phyloP scores from a whole-genome alignment of 2,797 vertebrate species.

The Calcarius lapponicus region DNA sequence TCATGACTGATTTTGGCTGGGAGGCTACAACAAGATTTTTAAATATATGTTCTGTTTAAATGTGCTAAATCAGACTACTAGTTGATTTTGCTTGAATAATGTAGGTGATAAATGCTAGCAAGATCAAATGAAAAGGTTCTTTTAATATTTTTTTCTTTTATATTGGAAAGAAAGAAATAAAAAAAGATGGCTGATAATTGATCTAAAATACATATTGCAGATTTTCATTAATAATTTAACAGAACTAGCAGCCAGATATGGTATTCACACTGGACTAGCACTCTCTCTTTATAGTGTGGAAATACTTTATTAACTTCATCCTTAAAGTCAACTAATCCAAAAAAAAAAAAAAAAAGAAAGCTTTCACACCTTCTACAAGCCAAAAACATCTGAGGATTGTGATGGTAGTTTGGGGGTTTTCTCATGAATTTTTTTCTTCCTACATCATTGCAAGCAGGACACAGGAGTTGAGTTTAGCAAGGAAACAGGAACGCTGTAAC shows the following conservation, averaged over 20 bases:
- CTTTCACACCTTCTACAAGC: not conserved
- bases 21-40: not conserved
- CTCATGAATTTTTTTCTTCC: not conserved
- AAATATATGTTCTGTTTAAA: not conserved
- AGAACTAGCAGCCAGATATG: not conserved
- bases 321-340: not conserved
- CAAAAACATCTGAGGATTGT: not conserved
- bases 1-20: not conserved
- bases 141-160: not conserved
- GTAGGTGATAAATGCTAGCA: not conserved
- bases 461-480: not conserved
- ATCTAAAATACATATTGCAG: accelerated
- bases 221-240: not conserved
- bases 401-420: not conserved
- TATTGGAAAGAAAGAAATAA: not conserved
- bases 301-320: not conserved
- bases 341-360: too few relatives aligned
- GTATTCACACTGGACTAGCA: not conserved
- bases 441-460: not conserved
- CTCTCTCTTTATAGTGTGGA: not conserved
- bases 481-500: not conserved
- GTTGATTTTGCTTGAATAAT: not conserved
- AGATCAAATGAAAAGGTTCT: not conserved
- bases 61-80: not conserved
- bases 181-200: not conserved